These are phyloP conservation scores for Dicyrtomina minuta DNA, from an alignment of 2,888 invertebrate species.

Conservation along the genomic window DNA sequence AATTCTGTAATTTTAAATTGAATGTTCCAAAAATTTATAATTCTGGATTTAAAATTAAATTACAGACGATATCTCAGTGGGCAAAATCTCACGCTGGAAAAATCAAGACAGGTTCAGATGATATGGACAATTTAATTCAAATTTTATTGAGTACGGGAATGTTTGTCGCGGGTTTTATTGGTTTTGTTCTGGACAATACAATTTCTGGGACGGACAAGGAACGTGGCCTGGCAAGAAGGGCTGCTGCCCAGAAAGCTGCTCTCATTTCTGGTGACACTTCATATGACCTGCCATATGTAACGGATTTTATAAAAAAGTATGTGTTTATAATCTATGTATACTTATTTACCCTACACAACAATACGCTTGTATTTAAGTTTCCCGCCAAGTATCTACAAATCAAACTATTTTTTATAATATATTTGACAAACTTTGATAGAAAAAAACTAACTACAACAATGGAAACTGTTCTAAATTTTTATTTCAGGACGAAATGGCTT, in stretches of 20 bases:
- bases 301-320: constrained; percentile 65
- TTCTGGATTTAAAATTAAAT: too few species aligned
- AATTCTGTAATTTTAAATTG: too few species aligned
- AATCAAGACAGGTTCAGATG: constrained; percentile 66
- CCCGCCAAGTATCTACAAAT: too few species aligned
- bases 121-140: constrained; percentile 68
- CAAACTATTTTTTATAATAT: too few species aligned
- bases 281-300: constrained; percentile 65
- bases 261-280: constrained; percentile 33
- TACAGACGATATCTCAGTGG: constrained; percentile 66
- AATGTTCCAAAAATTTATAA: too few species aligned
- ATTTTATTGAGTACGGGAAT: constrained; percentile 77
- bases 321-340: not conserved
- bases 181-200: constrained; percentile 72
- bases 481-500: constrained; percentile 29
- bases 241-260: constrained; percentile 36
- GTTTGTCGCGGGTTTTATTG: constrained; percentile 71
- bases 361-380: too few species aligned
- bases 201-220: too few species aligned
- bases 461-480: too few species aligned
- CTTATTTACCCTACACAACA: too few species aligned
- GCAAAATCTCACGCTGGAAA: constrained; percentile 66
- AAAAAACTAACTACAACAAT: too few species aligned
- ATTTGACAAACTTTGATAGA: too few species aligned
- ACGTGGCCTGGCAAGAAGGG: constrained; percentile 67